Base-by-base conservation (phyloP, 2,113 vertebrate genomes). In the Dermatemys mawii region DNA sequence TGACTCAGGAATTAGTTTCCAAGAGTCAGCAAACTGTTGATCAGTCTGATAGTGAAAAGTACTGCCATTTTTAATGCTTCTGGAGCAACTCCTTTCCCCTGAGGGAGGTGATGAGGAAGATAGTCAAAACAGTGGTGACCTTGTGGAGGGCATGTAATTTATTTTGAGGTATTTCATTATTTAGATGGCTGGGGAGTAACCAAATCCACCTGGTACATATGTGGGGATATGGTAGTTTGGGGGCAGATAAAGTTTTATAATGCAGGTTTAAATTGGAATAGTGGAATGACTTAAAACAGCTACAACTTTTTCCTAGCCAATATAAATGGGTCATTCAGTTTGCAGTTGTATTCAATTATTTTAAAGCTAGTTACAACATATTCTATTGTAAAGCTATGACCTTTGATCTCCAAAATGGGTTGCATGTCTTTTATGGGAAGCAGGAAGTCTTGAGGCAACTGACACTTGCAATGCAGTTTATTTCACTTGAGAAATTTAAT, bases 401-500 rank as follows among this genome's bases (percentile, higher is more conserved):
- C 96, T 97, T 90, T 98, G 90, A 83, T 96, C 95, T 97, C 94
- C 82, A 75, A 92, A 96, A 93, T 90, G 85, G 87, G 78, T 92
- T 84, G 93, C 93, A 95, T 97, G 97, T 97, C 94, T 98, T 97
- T 97, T 97, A 95, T 97, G 94, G 94, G 93, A 98, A 98, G 94
- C 93, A 96, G 92, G 96, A 96, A 92, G 87, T 97, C 96, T 97
- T 96, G 94, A 60, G 94, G 95, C 90, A 95, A 97, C 94, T 95
- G 95, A 97, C 93, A 96, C 95, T 95, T 98, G 93, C 88, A 84
- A 51, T 9, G 89, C 90, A 96, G 87, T 98, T 98, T 97, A 93
- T 97, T 98, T 97, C 97, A 96, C 88, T 97, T 98, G 95, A 97
- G 60, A 95, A 94, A 95, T 97, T 97, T 97, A 93, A 98, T 96